Conservation (phyloP, 2,797 vertebrate genomes). For the Stomatorhinus walkeri region DNA sequence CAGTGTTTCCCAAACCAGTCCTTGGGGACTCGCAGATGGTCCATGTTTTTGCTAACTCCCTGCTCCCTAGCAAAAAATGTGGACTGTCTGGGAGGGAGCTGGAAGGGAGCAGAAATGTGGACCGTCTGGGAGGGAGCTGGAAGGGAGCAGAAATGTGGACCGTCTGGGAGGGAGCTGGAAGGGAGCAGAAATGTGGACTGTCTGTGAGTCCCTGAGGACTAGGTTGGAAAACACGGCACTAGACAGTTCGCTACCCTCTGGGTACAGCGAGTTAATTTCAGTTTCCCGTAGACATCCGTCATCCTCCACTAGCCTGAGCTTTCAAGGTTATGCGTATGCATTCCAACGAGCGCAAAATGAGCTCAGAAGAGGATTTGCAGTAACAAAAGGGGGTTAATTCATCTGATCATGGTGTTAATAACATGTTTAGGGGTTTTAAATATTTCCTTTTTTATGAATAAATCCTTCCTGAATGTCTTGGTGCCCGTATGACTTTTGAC, state of each 20-base stretch:
- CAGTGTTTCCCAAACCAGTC: not conserved
- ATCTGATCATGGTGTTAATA: slow-evolving; percentile 4
- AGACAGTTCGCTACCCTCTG: not conserved
- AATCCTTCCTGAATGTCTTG: not conserved
- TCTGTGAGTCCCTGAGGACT: not conserved
- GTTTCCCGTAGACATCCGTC: not conserved
- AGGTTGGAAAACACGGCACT: not conserved
- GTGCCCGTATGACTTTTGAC: not conserved
- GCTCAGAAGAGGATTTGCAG: slow-evolving; percentile 1
- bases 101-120: not conserved
- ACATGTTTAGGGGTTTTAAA: not conserved
- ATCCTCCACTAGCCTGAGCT: not conserved
- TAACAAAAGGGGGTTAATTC: not conserved
- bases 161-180: not conserved
- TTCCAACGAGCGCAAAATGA: not conserved
- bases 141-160: not conserved
- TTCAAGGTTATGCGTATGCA: not conserved
- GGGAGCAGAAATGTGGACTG: not conserved
- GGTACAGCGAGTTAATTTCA: not conserved
- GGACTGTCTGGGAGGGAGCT: not conserved
- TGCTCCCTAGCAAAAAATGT: not conserved
- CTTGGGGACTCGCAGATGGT: not conserved
- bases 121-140: not conserved
- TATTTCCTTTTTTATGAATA: not conserved
- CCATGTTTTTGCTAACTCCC: not conserved